Evolutionary conservation across 53 echinoderm and acorn worm species (phyloP).

Genomic region (Apostichopus leukothele): DNA sequence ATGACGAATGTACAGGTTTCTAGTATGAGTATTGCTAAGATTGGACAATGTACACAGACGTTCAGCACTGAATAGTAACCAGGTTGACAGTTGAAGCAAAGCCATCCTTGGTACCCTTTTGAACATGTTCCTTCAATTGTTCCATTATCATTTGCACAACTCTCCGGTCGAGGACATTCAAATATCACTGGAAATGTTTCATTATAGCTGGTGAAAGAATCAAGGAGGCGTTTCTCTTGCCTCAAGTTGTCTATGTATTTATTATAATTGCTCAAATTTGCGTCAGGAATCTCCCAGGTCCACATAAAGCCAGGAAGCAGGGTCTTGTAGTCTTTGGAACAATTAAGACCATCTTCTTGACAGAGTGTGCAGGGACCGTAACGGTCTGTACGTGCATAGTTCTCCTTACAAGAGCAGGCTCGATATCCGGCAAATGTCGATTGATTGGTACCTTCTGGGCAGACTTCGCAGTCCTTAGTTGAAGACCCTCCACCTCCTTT

Average conservation of each 20-base stretch:
- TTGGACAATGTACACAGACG: neutral
- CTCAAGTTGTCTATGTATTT: neutral
- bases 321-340: neutral
- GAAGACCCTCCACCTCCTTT: neutral
- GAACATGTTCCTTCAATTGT: neutral
- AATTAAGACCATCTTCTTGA: neutral
- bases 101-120: constrained; percentile 10
- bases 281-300: neutral
- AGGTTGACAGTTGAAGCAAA: constrained; percentile 1
- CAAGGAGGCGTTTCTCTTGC: neutral
- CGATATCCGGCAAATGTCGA: neutral
- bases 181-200: neutral
- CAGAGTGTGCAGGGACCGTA: neutral
- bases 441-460: constrained; percentile 18
- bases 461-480: constrained; percentile 5
- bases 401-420: neutral
- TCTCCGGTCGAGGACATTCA: neutral
- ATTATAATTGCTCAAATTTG: neutral
- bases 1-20: neutral
- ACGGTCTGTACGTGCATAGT: neutral
- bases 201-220: neutral
- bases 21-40: neutral
- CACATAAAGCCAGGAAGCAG: constrained; percentile 2
- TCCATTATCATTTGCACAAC: neutral
- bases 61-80: neutral